A percentile compares a stretch with the other conserved stretches of the same genome.
Conservation (phyloP, 2,888 invertebrate species). For the Drosophila suboccidentalis region DNA sequence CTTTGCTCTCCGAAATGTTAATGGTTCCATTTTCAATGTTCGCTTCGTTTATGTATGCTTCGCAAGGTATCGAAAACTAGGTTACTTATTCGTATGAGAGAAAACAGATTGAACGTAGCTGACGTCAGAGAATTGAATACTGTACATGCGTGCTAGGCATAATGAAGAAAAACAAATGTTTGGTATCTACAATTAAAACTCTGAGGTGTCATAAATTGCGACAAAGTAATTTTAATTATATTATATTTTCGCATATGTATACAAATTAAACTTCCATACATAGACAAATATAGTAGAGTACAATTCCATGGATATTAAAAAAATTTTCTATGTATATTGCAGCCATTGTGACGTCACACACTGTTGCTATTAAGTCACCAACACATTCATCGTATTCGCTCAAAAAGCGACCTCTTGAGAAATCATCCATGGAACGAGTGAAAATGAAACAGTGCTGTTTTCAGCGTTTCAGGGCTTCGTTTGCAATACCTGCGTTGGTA, state of each 20-base stretch:
- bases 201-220: not conserved
- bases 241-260: no score
- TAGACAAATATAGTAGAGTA: not conserved
- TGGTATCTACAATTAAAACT: not conserved
- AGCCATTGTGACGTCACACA: conserved; percentile 33
- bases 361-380: not conserved
- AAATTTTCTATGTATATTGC: not conserved
- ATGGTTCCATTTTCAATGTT: conserved; percentile 43
- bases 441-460: conserved; percentile 38
- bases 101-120: not conserved
- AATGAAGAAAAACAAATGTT: not conserved
- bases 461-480: conserved; percentile 42
- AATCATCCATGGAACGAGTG: conserved; percentile 19
- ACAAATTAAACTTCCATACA: no score
- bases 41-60: conserved; percentile 52
- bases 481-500: conserved; percentile 30
- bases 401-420: conserved; percentile 9
- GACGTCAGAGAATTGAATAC: conserved; percentile 37
- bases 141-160: not conserved
- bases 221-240: not conserved
- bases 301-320: not conserved
- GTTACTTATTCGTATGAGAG: conserved; percentile 7
- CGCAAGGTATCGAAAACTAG: conserved; percentile 15
- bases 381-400: not conserved
- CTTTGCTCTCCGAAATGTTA: conserved; percentile 52